A percentile compares a stretch with the other conserved stretches of the same genome.
phyloP scores from a whole-genome alignment of 2,113 vertebrate genomes.

The Maccullochella peelii region DNA sequence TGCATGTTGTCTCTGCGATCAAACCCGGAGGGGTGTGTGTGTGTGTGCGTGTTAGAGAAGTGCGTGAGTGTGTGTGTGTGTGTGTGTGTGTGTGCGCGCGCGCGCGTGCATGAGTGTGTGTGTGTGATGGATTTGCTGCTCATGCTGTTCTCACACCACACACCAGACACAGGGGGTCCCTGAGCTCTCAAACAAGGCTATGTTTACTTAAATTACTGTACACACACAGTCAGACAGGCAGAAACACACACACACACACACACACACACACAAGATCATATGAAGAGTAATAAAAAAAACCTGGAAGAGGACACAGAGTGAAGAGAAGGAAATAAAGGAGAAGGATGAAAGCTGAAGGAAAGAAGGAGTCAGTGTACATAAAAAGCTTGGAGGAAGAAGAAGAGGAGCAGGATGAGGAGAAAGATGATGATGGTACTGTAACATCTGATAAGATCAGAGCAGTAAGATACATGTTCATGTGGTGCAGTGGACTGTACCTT shows the following conservation, averaged over 20 bases:
- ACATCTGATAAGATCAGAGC: slow-evolving; percentile 5
- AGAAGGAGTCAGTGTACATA: slow-evolving; percentile 8
- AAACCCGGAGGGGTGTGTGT: slow-evolving; percentile 42
- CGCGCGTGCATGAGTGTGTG: background rate
- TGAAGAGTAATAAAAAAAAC: slow-evolving; percentile 9
- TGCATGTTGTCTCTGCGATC: slow-evolving; percentile 26
- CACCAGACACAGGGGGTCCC: slow-evolving; percentile 63
- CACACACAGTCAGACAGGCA: slow-evolving; percentile 40
- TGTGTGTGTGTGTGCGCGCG: slow-evolving; percentile 4
- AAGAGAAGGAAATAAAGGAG: slow-evolving; percentile 21
- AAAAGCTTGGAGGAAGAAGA: slow-evolving; percentile 7
- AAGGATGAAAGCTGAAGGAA: slow-evolving; percentile 1
- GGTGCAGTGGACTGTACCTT: background rate
- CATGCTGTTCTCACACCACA: slow-evolving; percentile 63
- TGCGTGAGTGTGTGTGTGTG: background rate
- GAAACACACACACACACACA: slow-evolving; percentile 19
- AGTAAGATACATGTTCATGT: background rate
- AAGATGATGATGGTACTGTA: background rate
- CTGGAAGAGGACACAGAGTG: slow-evolving; percentile 1
- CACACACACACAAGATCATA: slow-evolving; percentile 6
- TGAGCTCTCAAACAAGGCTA: slow-evolving; percentile 63
- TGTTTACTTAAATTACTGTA: slow-evolving; percentile 72
- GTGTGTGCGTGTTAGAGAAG: slow-evolving; percentile 8
- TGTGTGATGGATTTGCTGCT: slow-evolving; percentile 59
- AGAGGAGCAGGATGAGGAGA: background rate